Evolutionary conservation across 2,888 invertebrate genomes (phyloP), one percentile per base, ranked within the genome.

Genomic region (Tetropium fuscum): DNA sequence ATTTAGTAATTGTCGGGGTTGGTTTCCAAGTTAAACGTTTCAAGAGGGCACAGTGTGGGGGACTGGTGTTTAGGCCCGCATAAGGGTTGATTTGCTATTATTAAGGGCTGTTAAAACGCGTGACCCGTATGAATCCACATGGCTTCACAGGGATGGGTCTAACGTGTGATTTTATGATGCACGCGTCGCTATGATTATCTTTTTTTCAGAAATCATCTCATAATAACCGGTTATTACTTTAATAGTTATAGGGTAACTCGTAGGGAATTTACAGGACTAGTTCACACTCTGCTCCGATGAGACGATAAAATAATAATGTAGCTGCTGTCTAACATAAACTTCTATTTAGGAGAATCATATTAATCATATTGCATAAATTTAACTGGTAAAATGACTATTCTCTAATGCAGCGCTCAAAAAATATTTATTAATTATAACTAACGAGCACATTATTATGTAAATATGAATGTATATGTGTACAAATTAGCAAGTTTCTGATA

Each of bases 51-150:
- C 11, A 27, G 2, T 44, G 44, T 27, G 47, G 49, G 57, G 43
- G 27, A 30, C 20, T 36, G 25, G 58, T 55, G 59, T 57, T 66
- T 60, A 38, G 48, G 43, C 70, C 70, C 70, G 68, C 66, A 71
- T 69, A 41, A 34, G 58, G 63, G 65, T 59, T 49, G 57, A 60
- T 55, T 48, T 48, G 49, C 54, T 53, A 53, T 58, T 51, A 58
- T 58, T 58, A 65, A 61, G 66, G 70, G 66, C 60, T 64, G 63
- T 57, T 58, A 18, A 47, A 51, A 57, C 66, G 66, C 68, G 69
- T 69, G 69, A 71, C 71, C 71, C 71, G 68, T 69, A 71, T 69
- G 51, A 59, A 41, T 63, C 61, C 69, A 63, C 63, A 68, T 66
- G 64, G 63, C 45, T 63, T 55, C 53, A 49, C 57, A 54, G 60